phyloP scores from a whole-genome alignment of 2,113 vertebrate genomes.

The Merops nubicus region DNA sequence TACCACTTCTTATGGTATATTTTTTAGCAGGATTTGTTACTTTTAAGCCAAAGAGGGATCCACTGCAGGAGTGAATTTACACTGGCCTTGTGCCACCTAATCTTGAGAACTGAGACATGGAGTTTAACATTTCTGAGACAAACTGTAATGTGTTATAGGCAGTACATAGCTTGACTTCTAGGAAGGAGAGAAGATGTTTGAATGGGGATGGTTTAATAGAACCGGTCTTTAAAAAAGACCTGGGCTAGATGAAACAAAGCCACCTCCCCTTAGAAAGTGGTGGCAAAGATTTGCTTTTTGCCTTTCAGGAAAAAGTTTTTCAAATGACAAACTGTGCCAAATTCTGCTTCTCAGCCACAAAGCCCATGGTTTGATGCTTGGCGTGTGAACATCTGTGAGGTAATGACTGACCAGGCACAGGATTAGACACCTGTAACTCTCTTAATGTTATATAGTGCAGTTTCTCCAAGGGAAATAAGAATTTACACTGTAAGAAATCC shows the following conservation, averaged over 20 bases:
- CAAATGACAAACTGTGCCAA: background rate
- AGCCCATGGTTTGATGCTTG: background rate
- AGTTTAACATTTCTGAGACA: conserved; percentile 24
- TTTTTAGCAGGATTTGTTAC: conserved; percentile 8
- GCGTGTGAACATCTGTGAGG: background rate
- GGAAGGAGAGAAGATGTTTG: background rate
- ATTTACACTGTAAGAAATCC: conserved; percentile 21
- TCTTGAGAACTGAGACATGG: background rate
- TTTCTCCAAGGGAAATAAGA: conserved; percentile 30
- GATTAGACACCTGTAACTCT: background rate
- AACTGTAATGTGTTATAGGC: background rate
- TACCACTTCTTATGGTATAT: background rate
- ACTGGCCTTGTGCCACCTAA: conserved; percentile 6
- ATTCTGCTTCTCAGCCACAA: background rate
- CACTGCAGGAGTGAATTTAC: conserved; percentile 7
- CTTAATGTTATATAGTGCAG: background rate
- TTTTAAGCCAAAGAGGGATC: conserved; percentile 22
- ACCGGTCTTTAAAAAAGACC: background rate
- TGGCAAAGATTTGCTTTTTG: background rate
- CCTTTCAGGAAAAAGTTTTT: background rate
- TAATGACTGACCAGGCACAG: background rate
- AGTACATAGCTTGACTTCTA: background rate
- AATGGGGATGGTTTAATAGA: background rate
- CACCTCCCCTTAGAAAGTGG: background rate
- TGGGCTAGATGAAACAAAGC: background rate